phyloP scores from a whole-genome alignment of 2,797 vertebrate species.

The Epinephelus coioides region DNA sequence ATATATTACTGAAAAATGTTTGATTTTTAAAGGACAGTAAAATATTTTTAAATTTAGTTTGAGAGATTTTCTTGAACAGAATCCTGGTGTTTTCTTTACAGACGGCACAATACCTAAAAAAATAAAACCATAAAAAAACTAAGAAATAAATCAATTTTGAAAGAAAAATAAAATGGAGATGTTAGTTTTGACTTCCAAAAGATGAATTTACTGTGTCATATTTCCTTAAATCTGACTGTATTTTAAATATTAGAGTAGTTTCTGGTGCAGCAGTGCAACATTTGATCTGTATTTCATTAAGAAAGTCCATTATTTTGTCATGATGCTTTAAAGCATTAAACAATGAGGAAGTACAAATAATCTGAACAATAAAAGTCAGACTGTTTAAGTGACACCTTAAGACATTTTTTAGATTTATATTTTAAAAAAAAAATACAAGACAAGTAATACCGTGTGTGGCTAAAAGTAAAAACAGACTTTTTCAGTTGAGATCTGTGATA shows the following conservation, averaged over 20 bases:
- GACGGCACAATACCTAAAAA: too few species aligned
- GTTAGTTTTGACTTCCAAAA: neutral
- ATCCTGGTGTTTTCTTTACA: too few species aligned
- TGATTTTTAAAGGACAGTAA: neutral
- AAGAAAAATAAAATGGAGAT: neutral
- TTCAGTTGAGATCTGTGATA: neutral
- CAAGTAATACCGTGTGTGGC: too few species aligned
- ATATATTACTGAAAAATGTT: neutral
- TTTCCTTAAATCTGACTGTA: neutral
- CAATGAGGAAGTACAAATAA: neutral
- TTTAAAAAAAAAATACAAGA: neutral
- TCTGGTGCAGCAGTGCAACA: neutral
- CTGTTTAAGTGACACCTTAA: neutral
- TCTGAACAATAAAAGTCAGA: neutral
- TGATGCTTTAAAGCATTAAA: neutral
- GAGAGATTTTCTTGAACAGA: neutral
- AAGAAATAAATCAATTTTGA: neutral
- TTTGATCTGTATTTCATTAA: neutral
- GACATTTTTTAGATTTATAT: neutral
- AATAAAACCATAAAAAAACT: neutral
- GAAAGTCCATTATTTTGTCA: neutral
- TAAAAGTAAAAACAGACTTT: neutral
- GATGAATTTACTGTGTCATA: neutral
- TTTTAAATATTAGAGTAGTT: neutral
- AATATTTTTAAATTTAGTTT: neutral